A percentile compares a stretch with the other conserved stretches of the same genome.
These are phyloP conservation scores for Podilymbus podiceps DNA, from an alignment of 2,113 vertebrate genomes.

Conservation along the genomic window DNA sequence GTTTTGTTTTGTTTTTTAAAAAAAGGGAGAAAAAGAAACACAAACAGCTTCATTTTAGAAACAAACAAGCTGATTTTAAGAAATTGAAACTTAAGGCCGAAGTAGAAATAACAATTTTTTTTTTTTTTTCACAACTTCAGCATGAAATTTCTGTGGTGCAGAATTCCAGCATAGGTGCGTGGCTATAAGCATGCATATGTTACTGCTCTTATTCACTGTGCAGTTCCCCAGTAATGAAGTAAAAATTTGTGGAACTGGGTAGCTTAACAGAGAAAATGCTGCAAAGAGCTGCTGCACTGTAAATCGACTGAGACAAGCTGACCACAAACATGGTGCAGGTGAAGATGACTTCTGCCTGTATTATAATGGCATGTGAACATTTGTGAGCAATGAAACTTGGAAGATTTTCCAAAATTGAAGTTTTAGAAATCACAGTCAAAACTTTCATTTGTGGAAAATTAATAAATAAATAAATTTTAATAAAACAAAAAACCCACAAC, in stretches of 20 bases:
- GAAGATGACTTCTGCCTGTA: not conserved
- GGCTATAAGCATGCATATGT: not conserved
- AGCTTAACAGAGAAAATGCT: not conserved
- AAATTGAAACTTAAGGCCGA: not conserved
- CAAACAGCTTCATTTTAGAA: not conserved
- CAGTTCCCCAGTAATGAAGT: not conserved
- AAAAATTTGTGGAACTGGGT: not conserved
- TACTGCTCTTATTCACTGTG: not conserved
- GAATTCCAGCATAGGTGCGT: not conserved
- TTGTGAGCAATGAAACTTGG: not conserved
- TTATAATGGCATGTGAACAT: not conserved
- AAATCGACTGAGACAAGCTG: not conserved
- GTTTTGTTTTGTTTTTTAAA: not conserved
- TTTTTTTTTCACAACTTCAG: not conserved
- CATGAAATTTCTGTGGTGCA: not conserved
- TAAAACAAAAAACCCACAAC: too few relatives aligned
- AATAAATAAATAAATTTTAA: too few relatives aligned
- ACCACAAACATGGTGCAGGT: too few relatives aligned
- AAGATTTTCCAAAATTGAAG: not conserved
- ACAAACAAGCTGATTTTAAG: not conserved
- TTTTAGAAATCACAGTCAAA: not conserved
- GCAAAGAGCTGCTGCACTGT: not conserved
- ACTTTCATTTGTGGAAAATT: not conserved
- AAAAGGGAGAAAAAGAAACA: not conserved
- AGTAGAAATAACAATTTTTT: not conserved